phyloP scores from a whole-genome alignment of 2,113 vertebrate genomes.

The Cranoglanis bouderius region DNA sequence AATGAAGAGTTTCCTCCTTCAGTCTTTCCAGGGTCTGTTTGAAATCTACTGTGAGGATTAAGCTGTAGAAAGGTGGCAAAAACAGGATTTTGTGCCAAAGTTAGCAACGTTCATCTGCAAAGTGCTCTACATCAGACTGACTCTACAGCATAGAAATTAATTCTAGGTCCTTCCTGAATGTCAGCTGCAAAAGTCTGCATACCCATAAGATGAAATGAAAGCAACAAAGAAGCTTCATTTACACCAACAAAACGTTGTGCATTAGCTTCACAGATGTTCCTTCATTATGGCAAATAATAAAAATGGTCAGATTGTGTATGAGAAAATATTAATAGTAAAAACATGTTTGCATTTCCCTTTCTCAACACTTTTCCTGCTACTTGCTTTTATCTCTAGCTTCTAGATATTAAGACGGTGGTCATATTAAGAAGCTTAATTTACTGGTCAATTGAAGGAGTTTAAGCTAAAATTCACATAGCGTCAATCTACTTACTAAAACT shows the following conservation, averaged over 20 bases:
- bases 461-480: neutral
- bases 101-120: too few species aligned
- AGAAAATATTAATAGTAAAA: neutral
- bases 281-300: neutral
- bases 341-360: neutral
- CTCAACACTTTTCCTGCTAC: neutral
- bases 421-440: neutral
- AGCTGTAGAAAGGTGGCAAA: too few species aligned
- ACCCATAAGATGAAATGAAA: too few species aligned
- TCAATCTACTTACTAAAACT: neutral
- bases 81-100: too few species aligned
- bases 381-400: neutral
- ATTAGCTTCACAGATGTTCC: neutral
- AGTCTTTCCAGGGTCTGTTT: neutral
- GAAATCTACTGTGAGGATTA: neutral
- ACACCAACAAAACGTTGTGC: neutral
- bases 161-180: too few species aligned
- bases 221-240: neutral
- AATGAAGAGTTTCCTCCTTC: neutral
- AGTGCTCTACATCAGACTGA: too few species aligned
- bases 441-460: neutral
- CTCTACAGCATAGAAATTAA: too few species aligned
- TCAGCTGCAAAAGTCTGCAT: too few species aligned
- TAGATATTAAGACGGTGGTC: neutral
- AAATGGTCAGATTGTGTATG: neutral